phyloP scores from a whole-genome alignment of 23 tunicate genomes.

The Ascidia mentula region DNA sequence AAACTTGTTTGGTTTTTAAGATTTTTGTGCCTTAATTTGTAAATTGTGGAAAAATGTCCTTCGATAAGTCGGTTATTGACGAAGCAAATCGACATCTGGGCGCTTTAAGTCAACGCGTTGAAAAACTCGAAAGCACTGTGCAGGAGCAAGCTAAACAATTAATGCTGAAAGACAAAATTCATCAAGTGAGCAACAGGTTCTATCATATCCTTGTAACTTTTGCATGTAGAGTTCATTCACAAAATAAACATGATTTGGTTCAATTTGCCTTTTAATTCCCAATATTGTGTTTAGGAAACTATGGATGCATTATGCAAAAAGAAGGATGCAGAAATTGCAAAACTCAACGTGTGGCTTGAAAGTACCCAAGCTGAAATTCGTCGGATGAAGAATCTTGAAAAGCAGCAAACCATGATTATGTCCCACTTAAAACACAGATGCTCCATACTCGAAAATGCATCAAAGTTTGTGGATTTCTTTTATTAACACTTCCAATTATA shows the following conservation, averaged over 20 bases:
- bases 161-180: constrained; percentile 19
- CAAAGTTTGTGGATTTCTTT: constrained; percentile 26
- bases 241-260: too few relatives aligned
- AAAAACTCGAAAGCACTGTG: constrained; percentile 31
- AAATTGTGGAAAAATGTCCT: constrained; percentile 23
- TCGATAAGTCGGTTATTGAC: constrained; percentile 50
- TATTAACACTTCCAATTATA: too few relatives aligned
- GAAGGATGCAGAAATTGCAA: constrained; percentile 52
- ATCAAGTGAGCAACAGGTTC: too few relatives aligned
- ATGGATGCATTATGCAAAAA: constrained; percentile 18
- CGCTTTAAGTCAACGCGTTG: constrained; percentile 37
- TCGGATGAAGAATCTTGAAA: constrained; percentile 18
- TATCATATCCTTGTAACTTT: too few relatives aligned
- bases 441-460: constrained; percentile 31
- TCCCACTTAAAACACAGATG: constrained; percentile 30
- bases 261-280: too few relatives aligned
- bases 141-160: constrained; percentile 34
- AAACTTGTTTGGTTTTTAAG: too few relatives aligned
- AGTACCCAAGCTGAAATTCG: constrained; percentile 54
- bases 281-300: constrained; percentile 24
- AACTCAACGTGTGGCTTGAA: constrained; percentile 47
- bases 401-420: constrained; percentile 24
- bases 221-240: too few relatives aligned
- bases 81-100: constrained; percentile 49
- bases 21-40: not conserved